Evolutionary conservation across 2,797 vertebrate species (phyloP), one percentile per base, ranked within the genome.

Genomic region (Bryconaethiops microstoma): DNA sequence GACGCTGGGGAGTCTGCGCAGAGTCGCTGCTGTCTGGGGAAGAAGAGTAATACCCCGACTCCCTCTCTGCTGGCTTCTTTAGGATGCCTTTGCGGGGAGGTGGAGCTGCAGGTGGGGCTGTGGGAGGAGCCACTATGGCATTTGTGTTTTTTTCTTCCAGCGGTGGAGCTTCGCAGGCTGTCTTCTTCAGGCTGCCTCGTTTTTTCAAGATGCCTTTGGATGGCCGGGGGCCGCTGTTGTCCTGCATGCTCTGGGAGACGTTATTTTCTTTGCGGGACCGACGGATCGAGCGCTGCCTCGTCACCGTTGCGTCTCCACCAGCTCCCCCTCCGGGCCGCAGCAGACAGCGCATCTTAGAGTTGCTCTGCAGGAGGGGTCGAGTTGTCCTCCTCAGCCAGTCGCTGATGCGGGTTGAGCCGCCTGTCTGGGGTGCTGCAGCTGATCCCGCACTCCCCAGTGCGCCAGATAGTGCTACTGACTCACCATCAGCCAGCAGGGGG

Each of bases 191-290:
- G 57, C 93, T 95, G 79, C 92, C 94, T 57, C 94, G 94, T 84
- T 95, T 96, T 89, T 98, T 99, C 79, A 99, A 88, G 79, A 99
- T 99, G 52, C 97, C 92, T 86, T 99, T 99, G 0, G 93, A 95
- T 3, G 96, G 93, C 35, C 94, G 94, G 73, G 90, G 81, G 19
- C 93, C 91, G 0, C 88, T 25, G 12, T 54, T 90, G 50, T 97
- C 96, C 52, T 96, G 94, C 82, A 93, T 86, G 0, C 72, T 87
- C 17, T 96, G 96, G 60, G 95, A 95, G 55, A 99, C 88, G 0
- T 97, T 96, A 0, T 97, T 98, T 90, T 99, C 97, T 86, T 96
- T 98, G 19, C 94, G 96, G 0, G 98, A 99, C 72, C 97, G 94
- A 85, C 97, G 96, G 82, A 99, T 94, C 0, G 97, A 99, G 9